Evolutionary conservation across 2,797 vertebrate genomes (phyloP).

Genomic region (Microhierax caerulescens): DNA sequence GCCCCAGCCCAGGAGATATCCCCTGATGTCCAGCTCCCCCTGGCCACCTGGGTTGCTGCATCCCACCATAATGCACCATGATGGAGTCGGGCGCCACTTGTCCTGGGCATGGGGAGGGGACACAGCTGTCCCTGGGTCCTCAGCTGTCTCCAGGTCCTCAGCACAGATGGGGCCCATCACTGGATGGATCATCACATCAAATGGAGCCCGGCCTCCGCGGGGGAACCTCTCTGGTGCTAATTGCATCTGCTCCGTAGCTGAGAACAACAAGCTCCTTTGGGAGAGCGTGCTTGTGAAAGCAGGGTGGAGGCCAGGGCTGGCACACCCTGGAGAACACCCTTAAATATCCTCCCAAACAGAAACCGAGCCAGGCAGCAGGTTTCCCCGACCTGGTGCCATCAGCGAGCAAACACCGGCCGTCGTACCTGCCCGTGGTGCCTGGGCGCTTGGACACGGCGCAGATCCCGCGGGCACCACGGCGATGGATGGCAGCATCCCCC

Average conservation of each 20-base stretch:
- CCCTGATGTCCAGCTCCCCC: not conserved
- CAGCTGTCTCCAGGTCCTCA: not conserved
- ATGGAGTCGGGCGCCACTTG: not conserved
- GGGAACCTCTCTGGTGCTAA: not conserved
- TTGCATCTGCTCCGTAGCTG: not conserved
- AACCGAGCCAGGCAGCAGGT: conserved; percentile 20
- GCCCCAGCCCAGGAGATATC: not conserved
- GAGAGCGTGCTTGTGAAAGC: conserved; percentile 51
- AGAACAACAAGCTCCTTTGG: conserved; percentile 42
- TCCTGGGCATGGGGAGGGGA: not conserved
- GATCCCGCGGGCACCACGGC: accelerated
- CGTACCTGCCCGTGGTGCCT: accelerated
- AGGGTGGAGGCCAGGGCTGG: conserved; percentile 34
- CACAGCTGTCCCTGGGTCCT: accelerated
- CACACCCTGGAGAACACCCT: conserved; percentile 55
- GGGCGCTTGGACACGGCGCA: not conserved
- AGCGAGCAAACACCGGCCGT: not conserved
- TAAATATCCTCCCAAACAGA: conserved; percentile 62
- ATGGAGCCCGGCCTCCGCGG: not conserved
- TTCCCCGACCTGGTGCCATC: not conserved
- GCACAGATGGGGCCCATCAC: not conserved
- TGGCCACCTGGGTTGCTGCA: accelerated
- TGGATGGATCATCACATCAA: too few relatives aligned
- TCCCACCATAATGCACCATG: accelerated
- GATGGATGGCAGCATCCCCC: not conserved